phyloP scores from a whole-genome alignment of 2,113 vertebrate species.

The Cyprinodon tularosa region DNA sequence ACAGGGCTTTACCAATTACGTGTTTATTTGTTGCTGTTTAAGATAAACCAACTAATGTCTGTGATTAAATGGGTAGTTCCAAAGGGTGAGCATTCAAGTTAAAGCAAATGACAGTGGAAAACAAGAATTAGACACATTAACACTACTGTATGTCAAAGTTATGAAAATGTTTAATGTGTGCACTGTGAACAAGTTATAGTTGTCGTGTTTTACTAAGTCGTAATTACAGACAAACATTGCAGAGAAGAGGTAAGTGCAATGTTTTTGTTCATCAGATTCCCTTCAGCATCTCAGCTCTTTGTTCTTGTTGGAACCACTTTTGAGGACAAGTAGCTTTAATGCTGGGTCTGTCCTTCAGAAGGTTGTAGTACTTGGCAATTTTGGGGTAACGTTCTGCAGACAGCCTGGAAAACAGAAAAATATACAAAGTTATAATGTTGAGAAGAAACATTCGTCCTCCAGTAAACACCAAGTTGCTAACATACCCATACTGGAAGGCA shows the following conservation, averaged over 20 bases:
- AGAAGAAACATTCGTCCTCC: not conserved
- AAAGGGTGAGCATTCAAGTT: too few relatives aligned
- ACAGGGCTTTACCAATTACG: too few relatives aligned
- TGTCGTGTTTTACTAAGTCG: too few relatives aligned
- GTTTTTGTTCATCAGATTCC: conserved; percentile 50
- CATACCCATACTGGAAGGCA: conserved; percentile 42
- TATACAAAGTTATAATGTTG: not conserved
- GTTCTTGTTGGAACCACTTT: conserved; percentile 58
- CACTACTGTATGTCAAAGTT: too few relatives aligned
- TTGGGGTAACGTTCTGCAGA: conserved; percentile 61
- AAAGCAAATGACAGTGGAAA: too few relatives aligned
- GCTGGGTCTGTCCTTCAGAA: conserved; percentile 72
- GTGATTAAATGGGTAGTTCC: too few relatives aligned
- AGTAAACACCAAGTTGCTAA: not conserved
- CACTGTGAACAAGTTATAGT: too few relatives aligned
- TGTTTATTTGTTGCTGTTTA: too few relatives aligned
- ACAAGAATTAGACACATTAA: too few relatives aligned
- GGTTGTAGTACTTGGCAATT: conserved; percentile 62
- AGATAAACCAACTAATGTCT: too few relatives aligned
- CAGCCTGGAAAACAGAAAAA: conserved; percentile 36
- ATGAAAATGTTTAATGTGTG: too few relatives aligned
- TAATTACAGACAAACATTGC: too few relatives aligned
- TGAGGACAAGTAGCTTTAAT: conserved; percentile 64
- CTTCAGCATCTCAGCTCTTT: conserved; percentile 51
- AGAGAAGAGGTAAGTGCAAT: not conserved